A percentile compares a stretch with the other conserved stretches of the same genome.
Conservation (phyloP, 2,797 vertebrate genomes). For the Allobates femoralis region DNA sequence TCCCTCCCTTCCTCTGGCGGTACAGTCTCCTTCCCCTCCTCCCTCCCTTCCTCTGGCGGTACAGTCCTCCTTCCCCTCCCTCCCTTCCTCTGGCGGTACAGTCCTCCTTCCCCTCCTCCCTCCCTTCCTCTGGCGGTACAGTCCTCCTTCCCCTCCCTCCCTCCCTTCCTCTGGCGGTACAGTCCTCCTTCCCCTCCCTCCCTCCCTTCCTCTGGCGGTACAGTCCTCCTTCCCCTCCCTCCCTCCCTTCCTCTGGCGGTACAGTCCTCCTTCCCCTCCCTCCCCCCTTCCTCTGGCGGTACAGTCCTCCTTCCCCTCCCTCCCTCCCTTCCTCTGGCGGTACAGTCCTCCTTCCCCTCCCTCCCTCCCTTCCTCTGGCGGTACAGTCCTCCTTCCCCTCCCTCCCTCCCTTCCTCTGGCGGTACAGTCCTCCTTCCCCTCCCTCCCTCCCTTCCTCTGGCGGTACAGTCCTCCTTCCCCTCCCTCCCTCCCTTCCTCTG, state of each 20-base stretch:
- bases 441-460: neutral
- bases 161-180: neutral
- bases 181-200: neutral
- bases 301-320: too few species aligned
- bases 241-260: too few species aligned
- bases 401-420: too few species aligned
- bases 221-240: neutral
- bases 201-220: too few species aligned
- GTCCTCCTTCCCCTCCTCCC: neutral
- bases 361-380: too few species aligned
- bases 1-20: too few species aligned
- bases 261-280: neutral
- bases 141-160: neutral
- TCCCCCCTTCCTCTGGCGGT: too few species aligned
- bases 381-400: neutral
- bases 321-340: too few species aligned
- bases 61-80: neutral
- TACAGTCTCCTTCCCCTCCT: too few species aligned
- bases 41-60: too few species aligned
- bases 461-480: neutral
- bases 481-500: too few species aligned
- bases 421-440: neutral
- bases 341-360: neutral
- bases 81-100: neutral
- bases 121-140: neutral